These are phyloP conservation scores for Scrobipalpa atriplicella DNA, from an alignment of 2,888 invertebrate genomes.

Conservation along the genomic window DNA sequence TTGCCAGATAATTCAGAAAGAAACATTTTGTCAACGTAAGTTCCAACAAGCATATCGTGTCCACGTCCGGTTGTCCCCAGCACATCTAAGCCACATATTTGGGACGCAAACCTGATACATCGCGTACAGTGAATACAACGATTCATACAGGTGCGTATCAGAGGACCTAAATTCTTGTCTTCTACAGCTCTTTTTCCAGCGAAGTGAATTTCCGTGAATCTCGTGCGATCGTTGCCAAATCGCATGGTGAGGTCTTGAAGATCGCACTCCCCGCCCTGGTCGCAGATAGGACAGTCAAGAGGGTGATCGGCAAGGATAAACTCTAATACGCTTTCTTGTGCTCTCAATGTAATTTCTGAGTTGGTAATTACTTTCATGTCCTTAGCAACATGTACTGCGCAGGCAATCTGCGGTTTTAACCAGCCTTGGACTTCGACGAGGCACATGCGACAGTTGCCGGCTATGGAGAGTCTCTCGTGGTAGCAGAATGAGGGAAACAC, in stretches of 20 bases:
- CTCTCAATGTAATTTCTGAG: constrained; percentile 89
- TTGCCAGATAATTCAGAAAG: constrained; percentile 98
- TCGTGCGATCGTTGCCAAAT: constrained; percentile 96
- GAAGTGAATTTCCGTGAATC: constrained; percentile 95
- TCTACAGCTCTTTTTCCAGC: constrained; percentile 97
- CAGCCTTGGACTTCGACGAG: constrained; percentile 98
- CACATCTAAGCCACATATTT: constrained; percentile 98
- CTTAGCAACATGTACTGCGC: constrained; percentile 98
- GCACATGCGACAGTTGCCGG: constrained; percentile 99
- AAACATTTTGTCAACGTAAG: constrained; percentile 98
- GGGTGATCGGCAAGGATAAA: constrained; percentile 98
- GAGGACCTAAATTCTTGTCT: constrained; percentile 97
- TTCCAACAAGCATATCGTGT: constrained; percentile 98
- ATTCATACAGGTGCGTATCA: constrained; percentile 99
- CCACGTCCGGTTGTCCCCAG: constrained; percentile 96
- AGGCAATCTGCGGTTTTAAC: constrained; percentile 98
- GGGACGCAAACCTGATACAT: constrained; percentile 98
- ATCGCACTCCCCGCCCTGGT: constrained; percentile 97
- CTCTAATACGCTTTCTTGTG: constrained; percentile 94
- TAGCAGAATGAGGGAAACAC: constrained; percentile 97
- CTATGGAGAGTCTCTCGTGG: constrained; percentile 98
- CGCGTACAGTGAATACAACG: constrained; percentile 99
- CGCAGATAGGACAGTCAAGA: constrained; percentile 99
- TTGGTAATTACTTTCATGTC: constrained; percentile 98
- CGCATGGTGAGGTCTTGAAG: constrained; percentile 99